phyloP scores from a whole-genome alignment of 2,888 invertebrate genomes.

The Temnothorax ravouxi region DNA sequence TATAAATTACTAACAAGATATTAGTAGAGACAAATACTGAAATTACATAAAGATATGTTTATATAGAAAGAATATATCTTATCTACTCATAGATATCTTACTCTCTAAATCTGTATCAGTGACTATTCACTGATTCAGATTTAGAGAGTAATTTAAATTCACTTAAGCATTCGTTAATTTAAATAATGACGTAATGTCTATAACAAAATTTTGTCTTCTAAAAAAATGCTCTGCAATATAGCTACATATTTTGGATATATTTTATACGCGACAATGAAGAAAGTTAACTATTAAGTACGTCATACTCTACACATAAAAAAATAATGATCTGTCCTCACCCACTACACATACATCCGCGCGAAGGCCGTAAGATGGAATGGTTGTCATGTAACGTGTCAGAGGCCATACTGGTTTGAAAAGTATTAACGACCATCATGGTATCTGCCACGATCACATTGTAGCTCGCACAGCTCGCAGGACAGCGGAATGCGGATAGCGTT shows the following conservation, averaged over 20 bases:
- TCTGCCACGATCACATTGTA: conserved; percentile 54
- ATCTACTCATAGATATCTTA: background rate
- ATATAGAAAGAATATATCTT: background rate
- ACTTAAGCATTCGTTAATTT: background rate
- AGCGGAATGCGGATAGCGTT: conserved; percentile 50
- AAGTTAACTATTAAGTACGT: conserved; percentile 28
- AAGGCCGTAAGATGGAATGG: conserved; percentile 22
- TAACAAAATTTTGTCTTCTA: background rate
- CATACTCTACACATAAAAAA: conserved; percentile 18
- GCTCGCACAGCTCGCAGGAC: conserved; percentile 33
- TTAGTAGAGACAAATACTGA: background rate
- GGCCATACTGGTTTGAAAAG: conserved; percentile 47
- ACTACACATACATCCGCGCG: conserved; percentile 1
- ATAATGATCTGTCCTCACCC: conserved; percentile 34
- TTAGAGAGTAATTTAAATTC: background rate
- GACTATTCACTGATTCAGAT: too few species aligned
- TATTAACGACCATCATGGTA: conserved; percentile 52
- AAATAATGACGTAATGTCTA: background rate
- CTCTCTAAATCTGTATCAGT: too few species aligned
- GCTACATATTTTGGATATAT: background rate
- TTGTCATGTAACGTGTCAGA: conserved; percentile 46
- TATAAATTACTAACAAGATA: background rate
- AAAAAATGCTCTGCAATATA: background rate
- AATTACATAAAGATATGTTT: background rate
- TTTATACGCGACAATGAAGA: background rate